Evolutionary conservation across 2,797 vertebrate species (phyloP).

Genomic region (Crypturellus tataupa): DNA sequence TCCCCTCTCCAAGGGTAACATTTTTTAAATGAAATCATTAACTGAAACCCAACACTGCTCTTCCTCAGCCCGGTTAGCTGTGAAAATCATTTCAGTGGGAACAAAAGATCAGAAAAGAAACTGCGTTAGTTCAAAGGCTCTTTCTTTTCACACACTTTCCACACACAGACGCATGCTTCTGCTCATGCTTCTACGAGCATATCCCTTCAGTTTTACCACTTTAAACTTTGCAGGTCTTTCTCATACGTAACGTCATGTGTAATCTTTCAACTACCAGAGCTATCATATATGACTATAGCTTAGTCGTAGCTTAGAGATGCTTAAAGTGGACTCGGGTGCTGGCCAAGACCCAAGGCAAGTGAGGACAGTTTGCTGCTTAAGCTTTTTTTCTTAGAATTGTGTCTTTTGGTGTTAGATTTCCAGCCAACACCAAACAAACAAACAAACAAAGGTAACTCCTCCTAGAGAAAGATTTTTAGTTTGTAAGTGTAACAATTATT

Average conservation of each 20-base stretch:
- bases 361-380: not conserved
- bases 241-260: rapidly evolving
- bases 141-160: not conserved
- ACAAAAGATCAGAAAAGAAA: constrained; percentile 27
- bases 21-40: constrained; percentile 30
- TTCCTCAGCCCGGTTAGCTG: constrained; percentile 10
- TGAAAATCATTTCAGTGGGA: not conserved
- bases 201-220: not conserved
- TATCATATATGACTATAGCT: not conserved
- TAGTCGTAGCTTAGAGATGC: not conserved
- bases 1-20: not conserved
- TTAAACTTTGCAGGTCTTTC: not conserved
- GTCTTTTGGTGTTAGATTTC: not conserved
- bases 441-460: not conserved
- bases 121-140: not conserved
- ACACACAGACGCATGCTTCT: not conserved
- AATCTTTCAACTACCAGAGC: not conserved
- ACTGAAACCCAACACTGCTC: not conserved
- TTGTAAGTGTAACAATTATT: not conserved
- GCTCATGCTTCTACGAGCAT: not conserved
- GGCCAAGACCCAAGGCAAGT: not conserved
- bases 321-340: not conserved
- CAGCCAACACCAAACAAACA: not conserved
- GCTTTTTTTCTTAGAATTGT: not conserved
- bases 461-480: not conserved